Evolutionary conservation across 2,888 invertebrate genomes (phyloP).

Genomic region (Platynereis dumerilii): DNA sequence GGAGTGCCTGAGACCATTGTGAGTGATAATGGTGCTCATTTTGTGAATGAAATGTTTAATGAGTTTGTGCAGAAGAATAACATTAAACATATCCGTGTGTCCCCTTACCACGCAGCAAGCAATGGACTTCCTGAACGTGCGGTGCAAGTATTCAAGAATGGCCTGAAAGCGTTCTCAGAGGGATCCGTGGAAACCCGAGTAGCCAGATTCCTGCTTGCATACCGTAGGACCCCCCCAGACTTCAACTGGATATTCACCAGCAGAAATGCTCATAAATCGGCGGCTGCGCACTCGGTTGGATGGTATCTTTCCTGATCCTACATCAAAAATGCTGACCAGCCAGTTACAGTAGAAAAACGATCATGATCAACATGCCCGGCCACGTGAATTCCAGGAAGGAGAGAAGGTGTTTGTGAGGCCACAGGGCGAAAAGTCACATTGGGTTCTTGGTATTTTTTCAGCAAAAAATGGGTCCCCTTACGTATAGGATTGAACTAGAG

Average conservation of each 20-base stretch:
- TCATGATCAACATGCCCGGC: too few relatives aligned
- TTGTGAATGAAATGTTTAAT: constrained; percentile 36
- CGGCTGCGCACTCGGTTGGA: neutral
- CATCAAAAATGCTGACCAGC: too few relatives aligned
- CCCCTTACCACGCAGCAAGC: constrained; percentile 2
- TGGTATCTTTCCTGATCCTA: neutral
- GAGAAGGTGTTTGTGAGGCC: too few relatives aligned
- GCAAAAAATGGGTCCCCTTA: too few relatives aligned
- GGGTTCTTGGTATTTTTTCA: too few relatives aligned
- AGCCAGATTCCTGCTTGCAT: neutral
- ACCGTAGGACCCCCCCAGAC: neutral
- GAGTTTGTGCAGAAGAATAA: constrained; percentile 33
- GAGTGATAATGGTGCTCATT: constrained; percentile 39
- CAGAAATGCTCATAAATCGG: neutral
- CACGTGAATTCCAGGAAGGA: too few relatives aligned
- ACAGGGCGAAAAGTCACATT: too few relatives aligned
- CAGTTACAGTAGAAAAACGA: too few relatives aligned
- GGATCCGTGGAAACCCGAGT: neutral
- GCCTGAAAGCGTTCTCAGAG: neutral
- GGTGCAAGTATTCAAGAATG: neutral
- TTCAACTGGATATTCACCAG: constrained; percentile 2
- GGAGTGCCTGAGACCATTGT: constrained; percentile 39
- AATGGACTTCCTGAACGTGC: constrained; percentile 10
- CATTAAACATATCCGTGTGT: constrained; percentile 27
- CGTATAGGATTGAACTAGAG: too few relatives aligned